Conservation (phyloP, 2,888 invertebrate genomes). For the Subacronicta megacephala region DNA sequence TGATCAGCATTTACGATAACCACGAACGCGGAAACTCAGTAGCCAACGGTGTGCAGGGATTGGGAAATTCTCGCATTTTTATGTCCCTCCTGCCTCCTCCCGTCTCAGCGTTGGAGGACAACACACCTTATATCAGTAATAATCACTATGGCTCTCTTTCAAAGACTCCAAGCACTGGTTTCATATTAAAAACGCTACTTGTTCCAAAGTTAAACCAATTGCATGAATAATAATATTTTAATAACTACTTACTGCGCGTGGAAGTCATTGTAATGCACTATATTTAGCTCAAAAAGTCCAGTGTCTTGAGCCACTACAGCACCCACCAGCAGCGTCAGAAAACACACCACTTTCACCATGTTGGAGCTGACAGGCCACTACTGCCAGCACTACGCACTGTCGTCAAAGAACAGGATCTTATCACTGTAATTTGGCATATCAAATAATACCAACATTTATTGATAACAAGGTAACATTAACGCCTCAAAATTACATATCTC, state of each 20-base stretch:
- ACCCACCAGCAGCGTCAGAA: slow-evolving; percentile 55
- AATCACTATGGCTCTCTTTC: no score
- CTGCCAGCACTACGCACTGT: background rate
- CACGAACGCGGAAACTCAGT: no score
- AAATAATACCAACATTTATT: slow-evolving; percentile 24
- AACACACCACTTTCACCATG: slow-evolving; percentile 56
- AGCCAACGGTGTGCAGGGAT: no score
- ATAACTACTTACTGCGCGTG: slow-evolving; percentile 87
- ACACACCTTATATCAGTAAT: no score
- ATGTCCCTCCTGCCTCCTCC: no score
- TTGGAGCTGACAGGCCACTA: background rate
- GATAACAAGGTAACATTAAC: slow-evolving; percentile 28
- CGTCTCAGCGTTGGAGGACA: no score
- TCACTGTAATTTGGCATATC: slow-evolving; percentile 24
- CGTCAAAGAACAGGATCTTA: background rate
- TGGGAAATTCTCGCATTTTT: no score
- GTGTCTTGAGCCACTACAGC: slow-evolving; percentile 60
- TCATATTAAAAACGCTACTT: no score
- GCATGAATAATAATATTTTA: background rate
- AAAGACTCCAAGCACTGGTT: no score
- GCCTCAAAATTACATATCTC: slow-evolving; percentile 14
- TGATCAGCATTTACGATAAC: no score
- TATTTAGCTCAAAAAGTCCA: slow-evolving; percentile 76
- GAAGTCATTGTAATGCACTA: slow-evolving; percentile 89
- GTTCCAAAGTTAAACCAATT: no score